phyloP scores from a whole-genome alignment of 2,797 vertebrate genomes.

The Petrocephalus schoutedeni region DNA sequence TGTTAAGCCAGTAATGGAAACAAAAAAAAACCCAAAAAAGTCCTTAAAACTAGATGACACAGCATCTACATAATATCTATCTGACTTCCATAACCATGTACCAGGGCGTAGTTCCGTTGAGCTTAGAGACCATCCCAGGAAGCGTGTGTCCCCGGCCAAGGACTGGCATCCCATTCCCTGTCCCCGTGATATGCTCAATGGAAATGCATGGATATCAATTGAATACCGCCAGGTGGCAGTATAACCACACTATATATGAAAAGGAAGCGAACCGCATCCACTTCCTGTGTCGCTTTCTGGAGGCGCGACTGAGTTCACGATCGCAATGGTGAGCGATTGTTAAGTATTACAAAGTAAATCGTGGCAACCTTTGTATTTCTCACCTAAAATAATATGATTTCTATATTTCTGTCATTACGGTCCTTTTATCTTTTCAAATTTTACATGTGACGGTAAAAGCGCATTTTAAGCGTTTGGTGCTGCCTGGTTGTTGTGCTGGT shows the following conservation, averaged over 20 bases:
- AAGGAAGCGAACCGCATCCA: neutral
- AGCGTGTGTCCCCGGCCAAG: neutral
- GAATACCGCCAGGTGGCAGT: slow-evolving; percentile 7
- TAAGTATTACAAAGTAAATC: neutral
- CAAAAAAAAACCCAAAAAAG: neutral
- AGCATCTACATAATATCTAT: too few species aligned
- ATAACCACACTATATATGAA: neutral
- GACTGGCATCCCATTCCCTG: neutral
- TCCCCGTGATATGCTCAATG: neutral
- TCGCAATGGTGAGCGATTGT: neutral
- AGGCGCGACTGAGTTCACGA: neutral
- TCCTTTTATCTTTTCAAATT: neutral
- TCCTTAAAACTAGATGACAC: neutral
- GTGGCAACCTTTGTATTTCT: neutral
- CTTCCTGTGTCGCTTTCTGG: neutral
- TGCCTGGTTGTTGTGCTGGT: neutral
- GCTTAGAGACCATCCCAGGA: neutral
- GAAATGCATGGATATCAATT: neutral
- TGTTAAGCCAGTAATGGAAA: neutral
- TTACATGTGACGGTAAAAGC: neutral
- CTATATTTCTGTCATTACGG: neutral
- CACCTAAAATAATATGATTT: neutral
- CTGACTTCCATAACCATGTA: neutral
- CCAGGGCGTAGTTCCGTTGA: neutral
- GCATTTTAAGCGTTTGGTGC: too few species aligned